These are phyloP conservation scores for Agrochola lota DNA, from an alignment of 2,888 invertebrate species.

Conservation along the genomic window DNA sequence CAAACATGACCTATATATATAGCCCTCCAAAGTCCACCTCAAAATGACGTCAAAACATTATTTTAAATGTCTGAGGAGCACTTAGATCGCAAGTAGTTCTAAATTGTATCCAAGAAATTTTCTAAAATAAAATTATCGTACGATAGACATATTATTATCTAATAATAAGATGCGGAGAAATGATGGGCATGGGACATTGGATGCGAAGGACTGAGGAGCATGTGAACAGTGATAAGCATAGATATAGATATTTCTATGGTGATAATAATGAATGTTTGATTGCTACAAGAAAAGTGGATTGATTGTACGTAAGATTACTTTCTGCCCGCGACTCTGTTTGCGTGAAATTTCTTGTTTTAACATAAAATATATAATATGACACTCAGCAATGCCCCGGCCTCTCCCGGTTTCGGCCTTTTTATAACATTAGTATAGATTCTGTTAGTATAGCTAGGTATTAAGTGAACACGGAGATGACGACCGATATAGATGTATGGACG, in stretches of 20 bases:
- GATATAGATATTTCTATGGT: too few species aligned
- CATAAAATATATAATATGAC: too few species aligned
- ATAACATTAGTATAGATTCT: not conserved
- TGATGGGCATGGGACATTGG: not conserved
- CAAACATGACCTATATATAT: not conserved
- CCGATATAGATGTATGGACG: not conserved
- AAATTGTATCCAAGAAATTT: not conserved
- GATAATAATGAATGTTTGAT: not conserved
- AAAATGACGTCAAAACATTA: constrained; percentile 16
- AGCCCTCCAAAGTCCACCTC: not conserved
- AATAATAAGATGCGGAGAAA: not conserved
- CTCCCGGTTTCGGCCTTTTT: not conserved
- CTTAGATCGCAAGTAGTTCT: not conserved
- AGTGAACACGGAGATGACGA: not conserved
- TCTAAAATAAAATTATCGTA: not conserved
- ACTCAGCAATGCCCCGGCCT: not conserved
- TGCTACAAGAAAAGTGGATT: not conserved
- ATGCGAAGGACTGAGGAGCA: not conserved
- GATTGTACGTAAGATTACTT: not conserved
- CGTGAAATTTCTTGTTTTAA: not conserved
- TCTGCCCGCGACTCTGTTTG: not conserved
- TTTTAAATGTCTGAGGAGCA: constrained; percentile 2
- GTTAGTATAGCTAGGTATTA: not conserved
- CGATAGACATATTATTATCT: not conserved
- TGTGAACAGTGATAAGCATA: not conserved